Evolutionary conservation across 2,888 invertebrate species (phyloP).

Genomic region (Oscheius myriophilus): DNA sequence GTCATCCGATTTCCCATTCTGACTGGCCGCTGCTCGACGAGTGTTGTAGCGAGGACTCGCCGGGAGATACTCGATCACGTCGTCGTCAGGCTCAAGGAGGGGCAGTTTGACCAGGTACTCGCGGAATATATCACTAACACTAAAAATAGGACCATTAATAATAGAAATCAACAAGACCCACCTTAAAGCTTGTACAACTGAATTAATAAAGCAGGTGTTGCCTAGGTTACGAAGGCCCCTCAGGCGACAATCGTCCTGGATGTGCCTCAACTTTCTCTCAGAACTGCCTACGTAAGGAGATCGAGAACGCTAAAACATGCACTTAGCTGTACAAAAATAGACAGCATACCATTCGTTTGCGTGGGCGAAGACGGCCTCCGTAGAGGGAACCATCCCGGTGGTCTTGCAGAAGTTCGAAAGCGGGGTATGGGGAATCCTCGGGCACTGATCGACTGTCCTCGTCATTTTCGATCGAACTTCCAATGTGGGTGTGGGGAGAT

Average conservation of each 20-base stretch:
- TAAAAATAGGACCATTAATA: constrained; percentile 70
- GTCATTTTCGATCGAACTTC: constrained; percentile 14
- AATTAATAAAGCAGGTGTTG: constrained; percentile 88
- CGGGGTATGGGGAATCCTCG: constrained; percentile 31
- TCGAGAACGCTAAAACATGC: constrained; percentile 13
- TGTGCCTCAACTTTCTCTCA: neutral
- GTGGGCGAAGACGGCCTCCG: constrained; percentile 29
- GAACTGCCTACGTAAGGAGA: constrained; percentile 6
- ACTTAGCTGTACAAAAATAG: neutral
- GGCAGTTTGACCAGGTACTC: constrained; percentile 84
- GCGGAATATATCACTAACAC: constrained; percentile 85
- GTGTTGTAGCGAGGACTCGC: constrained; percentile 30
- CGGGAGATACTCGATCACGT: constrained; percentile 6
- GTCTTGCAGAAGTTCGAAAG: neutral
- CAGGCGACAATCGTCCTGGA: constrained; percentile 7
- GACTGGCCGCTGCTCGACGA: constrained; percentile 23
- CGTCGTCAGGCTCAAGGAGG: constrained; percentile 77
- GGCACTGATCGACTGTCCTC: constrained; percentile 34
- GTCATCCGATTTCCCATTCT: constrained; percentile 10
- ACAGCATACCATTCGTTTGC: constrained; percentile 32
- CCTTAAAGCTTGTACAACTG: constrained; percentile 82
- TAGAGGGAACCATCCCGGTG: constrained; percentile 2
- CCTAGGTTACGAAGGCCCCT: constrained; percentile 82
- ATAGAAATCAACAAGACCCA: constrained; percentile 55
- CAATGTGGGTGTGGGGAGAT: constrained; percentile 10